Percentiles rank a stretch among this genome's conserved stretches.
Evolutionary conservation across 2,888 invertebrate species (phyloP).

Genomic region (Malthinus flaveolus): DNA sequence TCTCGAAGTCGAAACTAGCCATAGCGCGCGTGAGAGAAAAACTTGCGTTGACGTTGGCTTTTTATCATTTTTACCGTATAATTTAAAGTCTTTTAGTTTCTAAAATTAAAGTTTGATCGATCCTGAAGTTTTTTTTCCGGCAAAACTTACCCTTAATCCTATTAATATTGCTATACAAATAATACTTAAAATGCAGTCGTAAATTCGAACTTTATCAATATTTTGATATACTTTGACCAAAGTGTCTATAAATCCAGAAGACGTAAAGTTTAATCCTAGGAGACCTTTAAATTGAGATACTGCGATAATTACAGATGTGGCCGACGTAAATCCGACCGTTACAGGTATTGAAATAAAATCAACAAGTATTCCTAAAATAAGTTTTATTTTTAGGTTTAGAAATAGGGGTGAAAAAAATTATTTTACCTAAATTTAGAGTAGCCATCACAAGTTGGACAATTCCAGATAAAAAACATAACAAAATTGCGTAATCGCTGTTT

Average conservation of each 20-base stretch:
- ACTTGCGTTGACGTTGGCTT: constrained; percentile 53
- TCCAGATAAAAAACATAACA: constrained; percentile 83
- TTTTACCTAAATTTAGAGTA: constrained; percentile 75
- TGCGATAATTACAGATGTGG: constrained; percentile 88
- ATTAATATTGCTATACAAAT: constrained; percentile 74
- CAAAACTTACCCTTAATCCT: constrained; percentile 73
- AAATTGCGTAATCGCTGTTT: constrained; percentile 75
- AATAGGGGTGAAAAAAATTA: background rate
- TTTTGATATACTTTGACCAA: constrained; percentile 70
- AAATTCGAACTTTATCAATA: constrained; percentile 66
- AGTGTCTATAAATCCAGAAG: constrained; percentile 76
- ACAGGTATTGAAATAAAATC: constrained; percentile 91
- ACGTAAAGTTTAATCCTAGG: constrained; percentile 72
- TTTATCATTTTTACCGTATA: constrained; percentile 46
- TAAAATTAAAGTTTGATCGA: constrained; percentile 48
- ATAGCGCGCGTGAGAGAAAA: constrained; percentile 63
- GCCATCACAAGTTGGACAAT: constrained; percentile 82
- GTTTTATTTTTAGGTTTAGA: too few species aligned
- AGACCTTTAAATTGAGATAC: constrained; percentile 80
- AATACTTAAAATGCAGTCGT: constrained; percentile 74
- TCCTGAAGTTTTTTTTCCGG: background rate
- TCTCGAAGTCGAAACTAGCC: constrained; percentile 79
- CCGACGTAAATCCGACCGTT: constrained; percentile 88
- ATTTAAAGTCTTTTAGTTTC: constrained; percentile 74
- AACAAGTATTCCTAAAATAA: constrained; percentile 73